Base-by-base conservation (phyloP, 2,113 vertebrate species). In the Equus quagga region DNA sequence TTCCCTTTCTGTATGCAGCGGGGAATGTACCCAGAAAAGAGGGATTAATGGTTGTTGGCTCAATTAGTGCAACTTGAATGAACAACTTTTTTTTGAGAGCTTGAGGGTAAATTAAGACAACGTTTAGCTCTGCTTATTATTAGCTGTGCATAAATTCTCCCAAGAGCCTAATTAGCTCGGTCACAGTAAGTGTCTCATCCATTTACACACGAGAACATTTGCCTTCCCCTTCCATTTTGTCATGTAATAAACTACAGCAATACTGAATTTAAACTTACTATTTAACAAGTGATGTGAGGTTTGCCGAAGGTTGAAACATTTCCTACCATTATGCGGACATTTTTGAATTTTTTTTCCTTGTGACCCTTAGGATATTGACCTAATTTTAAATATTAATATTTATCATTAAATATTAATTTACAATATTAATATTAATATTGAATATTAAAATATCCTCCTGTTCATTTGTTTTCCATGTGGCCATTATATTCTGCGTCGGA, bases 41-140 rank as follows among this genome's bases (percentile, higher is more conserved):
- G 94, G 97, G 92, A 98, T 98, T 99, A 98, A 98, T 94, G n/a
- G 64, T 93, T 98, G 62, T 90, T 97, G 94, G 96, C 97, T 98
- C 95, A 97, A 98, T 99, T 98, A 99, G 97, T 94, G 94, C 85
- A 96, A 98, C 97, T 85, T 97, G 96, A 98, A 96, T 94, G 97
- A 98, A 97, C 95, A 98, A 96, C 72, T 87, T 73, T 78, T 75
- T 93, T 87, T 83, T 93, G 83, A 95, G 97, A 98, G 97, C 97
- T 98, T 75, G 95, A 98, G 97, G 98, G 97, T 98, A 97, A 98
- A 99, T 98, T 98, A 99, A 99, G 98, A 98, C 98, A 98, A 95
- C 94, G 51, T 98, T 99, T 98, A 98, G 96, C 98, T 98, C 96
- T 98, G 96, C 93, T 98, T 98, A 97, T 98, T 98, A 98, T 98